Conservation (phyloP, 2,888 invertebrate species). For the Capitulum mitella region DNA sequence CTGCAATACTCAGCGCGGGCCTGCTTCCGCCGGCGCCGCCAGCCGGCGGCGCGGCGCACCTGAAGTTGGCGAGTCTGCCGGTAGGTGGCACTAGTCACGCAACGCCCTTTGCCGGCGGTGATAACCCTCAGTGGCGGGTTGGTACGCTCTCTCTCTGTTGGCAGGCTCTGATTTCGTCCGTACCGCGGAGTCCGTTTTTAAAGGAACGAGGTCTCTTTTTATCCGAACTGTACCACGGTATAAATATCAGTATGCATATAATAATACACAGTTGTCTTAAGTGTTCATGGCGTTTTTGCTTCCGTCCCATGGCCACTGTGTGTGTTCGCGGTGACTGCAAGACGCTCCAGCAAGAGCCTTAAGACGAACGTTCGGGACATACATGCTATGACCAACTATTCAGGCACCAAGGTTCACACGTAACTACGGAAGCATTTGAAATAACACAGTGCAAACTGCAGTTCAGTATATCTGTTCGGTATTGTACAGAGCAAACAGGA, state of each 20-base stretch:
- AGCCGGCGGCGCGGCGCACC: neutral
- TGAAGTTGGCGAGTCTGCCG: neutral
- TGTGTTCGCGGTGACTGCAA: no score
- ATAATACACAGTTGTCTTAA: conserved; percentile 15
- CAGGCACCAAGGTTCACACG: no score
- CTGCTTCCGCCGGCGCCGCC: conserved; percentile 8
- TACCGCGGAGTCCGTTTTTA: neutral
- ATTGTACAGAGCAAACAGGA: no score
- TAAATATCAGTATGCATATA: conserved; percentile 19
- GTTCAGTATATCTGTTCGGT: no score
- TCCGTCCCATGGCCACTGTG: no score
- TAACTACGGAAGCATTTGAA: no score
- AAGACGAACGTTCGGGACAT: no score
- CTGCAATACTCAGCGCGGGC: conserved; percentile 15
- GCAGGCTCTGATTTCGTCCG: neutral
- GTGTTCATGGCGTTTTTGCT: neutral
- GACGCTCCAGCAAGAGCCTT: no score
- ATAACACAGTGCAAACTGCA: no score
- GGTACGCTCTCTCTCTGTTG: neutral
- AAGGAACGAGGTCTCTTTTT: conserved; percentile 17
- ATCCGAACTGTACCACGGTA: neutral
- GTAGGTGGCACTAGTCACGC: conserved; percentile 18
- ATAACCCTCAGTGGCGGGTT: neutral
- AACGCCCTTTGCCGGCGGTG: neutral
- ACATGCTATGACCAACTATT: no score